Conservation (phyloP, 1,140 invertebrate species). For the Plutomurus gul region DNA sequence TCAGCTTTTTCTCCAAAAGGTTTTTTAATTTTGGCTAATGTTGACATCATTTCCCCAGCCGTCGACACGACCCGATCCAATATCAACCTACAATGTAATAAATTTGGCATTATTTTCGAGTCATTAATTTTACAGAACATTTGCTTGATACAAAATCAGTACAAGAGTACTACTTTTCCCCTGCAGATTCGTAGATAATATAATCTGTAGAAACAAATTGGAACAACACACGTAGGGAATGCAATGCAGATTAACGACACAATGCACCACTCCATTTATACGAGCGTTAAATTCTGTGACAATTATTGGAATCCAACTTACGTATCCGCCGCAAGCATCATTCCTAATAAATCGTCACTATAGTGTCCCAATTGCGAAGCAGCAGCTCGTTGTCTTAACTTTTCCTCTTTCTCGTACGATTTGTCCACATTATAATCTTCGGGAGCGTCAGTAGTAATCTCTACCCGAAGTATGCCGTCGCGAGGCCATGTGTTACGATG, state of each 20-base stretch:
- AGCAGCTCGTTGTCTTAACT: conserved; percentile 67
- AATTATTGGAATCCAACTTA: conserved; percentile 57
- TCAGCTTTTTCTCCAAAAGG: conserved; percentile 10
- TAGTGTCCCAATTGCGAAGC: conserved; percentile 65
- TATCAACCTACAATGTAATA: conserved; percentile 26
- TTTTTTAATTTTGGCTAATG: background rate
- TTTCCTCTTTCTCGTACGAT: conserved; percentile 78
- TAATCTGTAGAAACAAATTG: background rate
- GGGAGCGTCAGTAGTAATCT: conserved; percentile 80
- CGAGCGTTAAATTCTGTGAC: background rate
- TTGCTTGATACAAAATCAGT: background rate
- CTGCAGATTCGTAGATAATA: background rate
- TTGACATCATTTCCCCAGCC: conserved; percentile 40
- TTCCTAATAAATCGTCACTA: conserved; percentile 64
- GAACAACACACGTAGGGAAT: too few species aligned
- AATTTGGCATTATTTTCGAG: background rate
- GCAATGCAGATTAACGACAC: too few species aligned
- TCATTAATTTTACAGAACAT: background rate
- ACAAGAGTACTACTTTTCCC: background rate
- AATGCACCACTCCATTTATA: background rate
- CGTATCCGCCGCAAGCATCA: conserved; percentile 70
- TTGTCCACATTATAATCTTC: conserved; percentile 76
- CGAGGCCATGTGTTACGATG: conserved; percentile 88
- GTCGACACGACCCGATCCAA: conserved; percentile 45
- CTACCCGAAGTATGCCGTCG: conserved; percentile 94